phyloP scores from a whole-genome alignment of 1,140 invertebrate species.

The Atta colombica region DNA sequence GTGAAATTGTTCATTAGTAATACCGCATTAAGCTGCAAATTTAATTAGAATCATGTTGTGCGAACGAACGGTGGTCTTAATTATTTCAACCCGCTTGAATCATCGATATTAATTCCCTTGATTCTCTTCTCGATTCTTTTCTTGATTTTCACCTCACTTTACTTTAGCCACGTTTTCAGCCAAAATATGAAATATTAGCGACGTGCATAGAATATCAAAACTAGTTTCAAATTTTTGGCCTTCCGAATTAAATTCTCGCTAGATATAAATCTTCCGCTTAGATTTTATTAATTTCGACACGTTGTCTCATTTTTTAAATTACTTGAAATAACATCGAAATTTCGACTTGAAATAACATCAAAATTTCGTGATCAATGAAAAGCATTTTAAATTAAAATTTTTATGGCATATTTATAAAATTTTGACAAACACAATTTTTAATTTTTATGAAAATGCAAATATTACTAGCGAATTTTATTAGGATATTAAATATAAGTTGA shows the following conservation, averaged over 20 bases:
- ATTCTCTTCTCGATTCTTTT: neutral
- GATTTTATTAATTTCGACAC: neutral
- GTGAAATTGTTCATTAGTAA: conserved; percentile 49
- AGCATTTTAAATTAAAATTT: neutral
- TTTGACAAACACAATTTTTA: neutral
- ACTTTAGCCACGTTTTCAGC: neutral
- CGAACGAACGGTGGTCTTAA: neutral
- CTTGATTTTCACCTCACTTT: too few species aligned
- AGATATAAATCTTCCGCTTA: neutral
- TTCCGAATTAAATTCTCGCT: neutral
- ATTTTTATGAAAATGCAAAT: neutral
- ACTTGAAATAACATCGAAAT: neutral
- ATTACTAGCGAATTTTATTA: neutral
- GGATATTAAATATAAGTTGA: too few species aligned
- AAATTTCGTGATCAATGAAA: neutral
- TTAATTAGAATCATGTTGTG: conserved; percentile 33
- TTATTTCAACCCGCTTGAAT: conserved; percentile 16
- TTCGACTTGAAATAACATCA: neutral
- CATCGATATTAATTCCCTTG: conserved; percentile 10
- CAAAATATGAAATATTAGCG: neutral
- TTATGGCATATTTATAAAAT: neutral
- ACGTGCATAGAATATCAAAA: conserved; percentile 2
- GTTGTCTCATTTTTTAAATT: neutral
- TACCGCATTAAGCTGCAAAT: conserved; percentile 32
- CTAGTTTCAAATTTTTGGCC: conserved; percentile 7